Base-by-base conservation (phyloP, 2,797 vertebrate species). In the Neomorphus geoffroyi region DNA sequence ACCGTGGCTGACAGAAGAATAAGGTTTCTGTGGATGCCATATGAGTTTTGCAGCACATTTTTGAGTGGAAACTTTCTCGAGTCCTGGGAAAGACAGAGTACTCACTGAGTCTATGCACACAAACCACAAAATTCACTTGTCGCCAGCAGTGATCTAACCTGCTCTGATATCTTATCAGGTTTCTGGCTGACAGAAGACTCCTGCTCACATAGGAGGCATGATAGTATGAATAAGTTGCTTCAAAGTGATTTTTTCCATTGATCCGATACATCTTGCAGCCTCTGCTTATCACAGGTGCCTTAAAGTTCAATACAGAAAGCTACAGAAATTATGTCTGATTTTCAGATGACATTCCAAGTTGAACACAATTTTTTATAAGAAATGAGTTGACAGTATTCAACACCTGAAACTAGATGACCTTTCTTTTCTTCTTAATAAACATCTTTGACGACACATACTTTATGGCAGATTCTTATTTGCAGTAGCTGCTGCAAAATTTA, bases 51-150 rank as follows among this genome's bases (percentile, higher is more conserved):
- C 12, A 28, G 6, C 8, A 41, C 6, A 17, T 74, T 88, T 91
- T 67, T 46, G 11, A 79, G 50, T 33, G 72, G 23, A 73, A 60
- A 1, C 9, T 64, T 86, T 60, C 35, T 33, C 21, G 16, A 45
- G 32, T 30, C 41, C 18, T 28, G 37, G 9, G 39, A 8, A 81
- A 84, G 48, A 56, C 2, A 2, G 2, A 67, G 3, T 53, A 64
- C 10, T 1, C 24, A 32, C 15, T 33, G 22, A 70, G 3, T 71
- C 37, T 19, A 24, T 27, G 13, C 0, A 1, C 13, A 45, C 13
- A 50, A 53, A 11, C 28, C 21, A 32, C 0, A 2, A 51, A 80
- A 45, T 4, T 67, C 53, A n/a, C 21, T 24, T 33, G 18, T 21
- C 70, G 39, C 21, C 10, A 72, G 21, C 14, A 61, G 24, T 28